phyloP scores from a whole-genome alignment of 1,140 invertebrate species.

The Drosophila orena region DNA sequence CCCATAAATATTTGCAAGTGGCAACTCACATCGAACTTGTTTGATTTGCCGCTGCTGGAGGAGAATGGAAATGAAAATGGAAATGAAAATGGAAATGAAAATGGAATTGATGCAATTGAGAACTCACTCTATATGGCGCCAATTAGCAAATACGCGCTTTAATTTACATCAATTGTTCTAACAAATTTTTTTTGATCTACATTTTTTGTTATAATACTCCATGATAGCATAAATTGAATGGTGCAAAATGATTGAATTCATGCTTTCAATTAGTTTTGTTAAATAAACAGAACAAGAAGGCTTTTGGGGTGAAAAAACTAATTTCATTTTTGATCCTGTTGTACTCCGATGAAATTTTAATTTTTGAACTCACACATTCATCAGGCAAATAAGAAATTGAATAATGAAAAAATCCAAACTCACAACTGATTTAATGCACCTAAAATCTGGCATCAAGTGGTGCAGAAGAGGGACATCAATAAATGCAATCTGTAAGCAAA shows the following conservation, averaged over 20 bases:
- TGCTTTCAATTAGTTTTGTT: not conserved
- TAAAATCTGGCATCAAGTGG: not conserved
- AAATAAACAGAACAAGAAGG: not conserved
- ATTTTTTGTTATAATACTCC: not conserved
- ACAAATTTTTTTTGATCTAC: not conserved
- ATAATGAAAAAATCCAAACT: conserved; percentile 24
- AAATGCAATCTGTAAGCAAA: conserved; percentile 39
- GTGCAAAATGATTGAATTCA: not conserved
- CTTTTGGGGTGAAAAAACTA: too few species aligned
- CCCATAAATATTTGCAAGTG: conserved; percentile 39
- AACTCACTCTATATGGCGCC: not conserved
- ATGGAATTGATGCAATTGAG: not conserved
- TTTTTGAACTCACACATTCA: not conserved
- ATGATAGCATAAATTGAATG: too few species aligned
- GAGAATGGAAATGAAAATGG: not conserved
- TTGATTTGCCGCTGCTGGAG: conserved; percentile 14
- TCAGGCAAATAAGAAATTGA: conserved; percentile 16
- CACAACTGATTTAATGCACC: conserved; percentile 32
- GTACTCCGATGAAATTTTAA: conserved; percentile 5
- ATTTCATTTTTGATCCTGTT: not conserved
- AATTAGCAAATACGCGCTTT: not conserved
- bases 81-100: too few species aligned
- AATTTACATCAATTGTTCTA: not conserved
- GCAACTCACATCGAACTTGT: conserved; percentile 25
- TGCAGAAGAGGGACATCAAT: conserved; percentile 32